phyloP scores from a whole-genome alignment of 2,113 vertebrate genomes.

The Limanda limanda region DNA sequence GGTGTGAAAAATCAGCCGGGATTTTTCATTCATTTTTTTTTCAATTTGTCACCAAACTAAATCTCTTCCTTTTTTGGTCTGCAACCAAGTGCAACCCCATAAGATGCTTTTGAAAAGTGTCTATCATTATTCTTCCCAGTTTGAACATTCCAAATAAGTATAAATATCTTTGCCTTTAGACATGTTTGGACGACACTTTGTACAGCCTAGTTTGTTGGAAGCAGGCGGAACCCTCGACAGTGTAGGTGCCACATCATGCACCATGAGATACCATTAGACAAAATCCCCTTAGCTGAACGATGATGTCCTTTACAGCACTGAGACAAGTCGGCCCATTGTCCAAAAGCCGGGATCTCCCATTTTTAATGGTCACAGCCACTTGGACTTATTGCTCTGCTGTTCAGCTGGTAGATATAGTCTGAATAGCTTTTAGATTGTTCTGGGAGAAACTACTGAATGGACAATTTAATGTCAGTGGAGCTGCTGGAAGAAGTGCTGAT shows the following conservation, averaged over 20 bases:
- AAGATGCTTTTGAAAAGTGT: not conserved
- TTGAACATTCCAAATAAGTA: not conserved
- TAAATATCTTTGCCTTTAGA: not conserved
- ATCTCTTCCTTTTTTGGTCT: not conserved
- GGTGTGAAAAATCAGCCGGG: not conserved
- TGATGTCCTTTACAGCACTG: slow-evolving; percentile 14
- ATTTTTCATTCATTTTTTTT: not conserved
- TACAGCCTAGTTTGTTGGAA: not conserved
- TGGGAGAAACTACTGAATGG: slow-evolving; percentile 70
- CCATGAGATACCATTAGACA: slow-evolving; percentile 3
- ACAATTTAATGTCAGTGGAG: slow-evolving; percentile 78
- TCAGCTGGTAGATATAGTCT: slow-evolving; percentile 56
- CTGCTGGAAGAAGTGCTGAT: slow-evolving; percentile 77
- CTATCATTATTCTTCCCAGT: not conserved
- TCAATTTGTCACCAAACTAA: not conserved
- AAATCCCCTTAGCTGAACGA: not conserved
- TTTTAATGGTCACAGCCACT: slow-evolving; percentile 55
- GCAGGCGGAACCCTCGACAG: not conserved
- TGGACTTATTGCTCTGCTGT: slow-evolving; percentile 51
- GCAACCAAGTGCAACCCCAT: not conserved
- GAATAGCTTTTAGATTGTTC: slow-evolving; percentile 66
- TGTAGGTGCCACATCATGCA: not conserved
- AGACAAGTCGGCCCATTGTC: slow-evolving; percentile 7
- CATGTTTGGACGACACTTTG: not conserved
- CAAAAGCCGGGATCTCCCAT: slow-evolving; percentile 22